Percentiles rank a stretch among this genome's conserved stretches.
phyloP scores from a whole-genome alignment of 2,113 vertebrate genomes.

The Helogale parvula region DNA sequence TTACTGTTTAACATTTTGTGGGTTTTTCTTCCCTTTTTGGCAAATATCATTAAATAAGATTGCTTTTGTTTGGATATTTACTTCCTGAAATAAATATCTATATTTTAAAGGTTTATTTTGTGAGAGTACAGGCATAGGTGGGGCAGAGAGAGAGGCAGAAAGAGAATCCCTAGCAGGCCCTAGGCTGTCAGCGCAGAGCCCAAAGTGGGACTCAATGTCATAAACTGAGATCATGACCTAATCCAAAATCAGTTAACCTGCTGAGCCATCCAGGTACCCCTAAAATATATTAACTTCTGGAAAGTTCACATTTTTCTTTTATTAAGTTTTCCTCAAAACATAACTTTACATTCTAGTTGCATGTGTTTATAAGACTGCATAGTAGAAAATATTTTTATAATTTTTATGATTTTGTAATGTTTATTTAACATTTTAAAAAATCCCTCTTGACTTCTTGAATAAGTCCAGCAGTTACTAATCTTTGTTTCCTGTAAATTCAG shows the following conservation, averaged over 20 bases:
- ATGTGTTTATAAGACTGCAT: conserved; percentile 38
- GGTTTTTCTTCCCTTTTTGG: not conserved
- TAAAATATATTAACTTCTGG: conserved; percentile 10
- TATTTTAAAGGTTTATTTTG: too few species aligned
- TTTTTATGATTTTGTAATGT: too few species aligned
- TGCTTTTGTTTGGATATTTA: not conserved
- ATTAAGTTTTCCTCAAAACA: conserved; percentile 3
- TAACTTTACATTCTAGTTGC: conserved; percentile 21
- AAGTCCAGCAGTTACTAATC: not conserved
- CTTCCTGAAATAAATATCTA: not conserved
- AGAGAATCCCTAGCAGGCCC: too few species aligned
- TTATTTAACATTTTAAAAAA: too few species aligned
- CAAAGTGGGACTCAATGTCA: too few species aligned
- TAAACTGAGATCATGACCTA: too few species aligned
- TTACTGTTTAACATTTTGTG: not conserved
- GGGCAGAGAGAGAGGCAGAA: too few species aligned
- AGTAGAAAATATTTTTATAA: not conserved
- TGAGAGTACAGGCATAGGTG: too few species aligned
- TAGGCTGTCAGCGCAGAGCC: too few species aligned
- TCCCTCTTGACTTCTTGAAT: not conserved
- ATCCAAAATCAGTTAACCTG: too few species aligned
- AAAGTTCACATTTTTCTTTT: conserved; percentile 20
- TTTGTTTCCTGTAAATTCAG: not conserved
- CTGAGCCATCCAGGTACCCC: too few species aligned
- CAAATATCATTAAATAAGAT: conserved; percentile 28